These are phyloP conservation scores for Lymantria monacha DNA, from an alignment of 2,888 invertebrate genomes.

Conservation along the genomic window DNA sequence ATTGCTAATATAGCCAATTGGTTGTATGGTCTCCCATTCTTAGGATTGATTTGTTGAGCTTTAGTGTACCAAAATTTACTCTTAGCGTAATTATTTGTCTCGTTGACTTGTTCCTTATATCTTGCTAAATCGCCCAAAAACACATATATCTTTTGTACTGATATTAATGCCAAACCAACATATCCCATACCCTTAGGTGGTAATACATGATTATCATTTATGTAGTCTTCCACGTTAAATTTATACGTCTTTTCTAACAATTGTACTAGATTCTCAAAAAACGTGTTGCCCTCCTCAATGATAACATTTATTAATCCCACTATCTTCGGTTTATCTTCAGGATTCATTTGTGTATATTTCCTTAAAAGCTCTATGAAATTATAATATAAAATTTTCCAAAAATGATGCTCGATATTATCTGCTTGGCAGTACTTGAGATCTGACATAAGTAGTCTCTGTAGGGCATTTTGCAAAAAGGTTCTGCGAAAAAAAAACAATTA, in stretches of 20 bases:
- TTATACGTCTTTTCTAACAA: conserved; percentile 88
- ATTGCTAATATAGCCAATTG: conserved; percentile 95
- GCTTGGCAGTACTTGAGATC: conserved; percentile 94
- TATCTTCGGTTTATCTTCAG: conserved; percentile 84
- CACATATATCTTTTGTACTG: conserved; percentile 93
- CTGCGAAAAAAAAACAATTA: conserved; percentile 42
- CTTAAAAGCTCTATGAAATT: conserved; percentile 92
- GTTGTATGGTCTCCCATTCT: conserved; percentile 97
- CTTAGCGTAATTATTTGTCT: conserved; percentile 89
- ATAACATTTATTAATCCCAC: conserved; percentile 85
- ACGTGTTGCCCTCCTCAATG: conserved; percentile 90
- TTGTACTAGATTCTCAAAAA: conserved; percentile 88
- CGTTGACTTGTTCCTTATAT: conserved; percentile 93
- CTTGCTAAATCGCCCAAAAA: conserved; percentile 96
- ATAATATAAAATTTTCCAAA: conserved; percentile 96
- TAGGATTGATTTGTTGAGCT: conserved; percentile 96
- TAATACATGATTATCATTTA: conserved; percentile 81
- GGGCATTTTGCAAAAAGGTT: conserved; percentile 85
- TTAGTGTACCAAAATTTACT: conserved; percentile 93
- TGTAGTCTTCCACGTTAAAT: conserved; percentile 85
- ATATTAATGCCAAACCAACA: conserved; percentile 89
- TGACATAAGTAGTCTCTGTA: conserved; percentile 85
- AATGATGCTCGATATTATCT: conserved; percentile 93
- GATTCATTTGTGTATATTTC: conserved; percentile 84
- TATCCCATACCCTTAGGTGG: conserved; percentile 85